These are phyloP conservation scores for Anseranas semipalmata DNA, from an alignment of 2,113 vertebrate genomes.

Conservation along the genomic window DNA sequence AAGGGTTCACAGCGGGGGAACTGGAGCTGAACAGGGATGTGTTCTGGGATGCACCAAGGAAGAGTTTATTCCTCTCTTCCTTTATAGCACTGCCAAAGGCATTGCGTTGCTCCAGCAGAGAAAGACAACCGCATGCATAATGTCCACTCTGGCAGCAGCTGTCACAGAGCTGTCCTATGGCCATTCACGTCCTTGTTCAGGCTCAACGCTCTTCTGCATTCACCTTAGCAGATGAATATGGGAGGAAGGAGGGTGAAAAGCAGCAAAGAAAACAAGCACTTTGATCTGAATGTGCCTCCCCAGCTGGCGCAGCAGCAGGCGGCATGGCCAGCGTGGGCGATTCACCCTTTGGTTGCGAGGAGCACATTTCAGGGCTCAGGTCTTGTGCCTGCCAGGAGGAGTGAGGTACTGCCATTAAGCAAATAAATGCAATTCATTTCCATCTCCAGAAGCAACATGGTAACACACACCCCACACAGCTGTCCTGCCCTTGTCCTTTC, in stretches of 20 bases:
- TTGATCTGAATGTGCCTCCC: neutral
- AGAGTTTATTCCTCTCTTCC: neutral
- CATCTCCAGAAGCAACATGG: neutral
- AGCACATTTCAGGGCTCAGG: neutral
- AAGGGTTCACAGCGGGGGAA: neutral
- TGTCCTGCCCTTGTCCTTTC: neutral
- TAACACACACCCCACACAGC: too few species aligned
- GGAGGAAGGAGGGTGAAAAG: neutral
- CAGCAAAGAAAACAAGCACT: neutral
- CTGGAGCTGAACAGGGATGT: neutral
- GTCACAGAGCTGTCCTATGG: neutral
- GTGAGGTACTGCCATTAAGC: neutral
- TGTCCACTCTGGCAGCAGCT: neutral
- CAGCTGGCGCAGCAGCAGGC: neutral
- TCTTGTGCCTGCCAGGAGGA: neutral
- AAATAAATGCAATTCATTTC: neutral
- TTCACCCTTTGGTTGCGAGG: neutral
- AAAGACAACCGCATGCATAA: rapidly evolving
- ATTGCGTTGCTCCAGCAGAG: neutral
- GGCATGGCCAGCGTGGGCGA: neutral
- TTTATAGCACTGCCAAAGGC: neutral
- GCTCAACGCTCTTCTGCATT: rapidly evolving
- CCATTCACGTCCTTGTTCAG: rapidly evolving
- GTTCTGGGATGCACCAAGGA: neutral
- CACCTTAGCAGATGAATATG: neutral